These are phyloP conservation scores for Micrasema minimum DNA, from an alignment of 1,140 invertebrate species.

Conservation along the genomic window DNA sequence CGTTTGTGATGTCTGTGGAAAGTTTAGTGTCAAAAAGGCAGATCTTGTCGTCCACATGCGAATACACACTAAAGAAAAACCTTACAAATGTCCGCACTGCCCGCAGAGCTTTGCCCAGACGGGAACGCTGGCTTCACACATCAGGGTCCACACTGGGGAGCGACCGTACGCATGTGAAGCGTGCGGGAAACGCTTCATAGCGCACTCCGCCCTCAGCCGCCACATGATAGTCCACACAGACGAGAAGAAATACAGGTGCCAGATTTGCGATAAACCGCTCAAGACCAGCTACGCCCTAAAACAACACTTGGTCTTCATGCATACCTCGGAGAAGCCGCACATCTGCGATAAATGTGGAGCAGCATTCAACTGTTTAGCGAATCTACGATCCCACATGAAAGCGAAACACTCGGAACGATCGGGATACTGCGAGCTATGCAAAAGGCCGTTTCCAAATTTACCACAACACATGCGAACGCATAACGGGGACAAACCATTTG, in stretches of 20 bases:
- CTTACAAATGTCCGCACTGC: slow-evolving; percentile 42
- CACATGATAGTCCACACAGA: slow-evolving; percentile 58
- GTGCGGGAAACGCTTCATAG: slow-evolving; percentile 71
- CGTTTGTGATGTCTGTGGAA: slow-evolving; percentile 46
- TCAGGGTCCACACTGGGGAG: slow-evolving; percentile 79
- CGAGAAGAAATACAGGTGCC: slow-evolving; percentile 58
- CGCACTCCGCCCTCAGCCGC: slow-evolving; percentile 4
- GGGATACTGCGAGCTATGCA: slow-evolving; percentile 60
- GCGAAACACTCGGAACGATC: slow-evolving; percentile 63
- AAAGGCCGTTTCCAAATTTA: slow-evolving; percentile 60
- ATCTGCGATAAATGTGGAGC: slow-evolving; percentile 67
- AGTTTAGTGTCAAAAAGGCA: slow-evolving; percentile 10
- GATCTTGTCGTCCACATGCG: slow-evolving; percentile 42
- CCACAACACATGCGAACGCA: slow-evolving; percentile 73
- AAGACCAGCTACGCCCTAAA: slow-evolving; percentile 59
- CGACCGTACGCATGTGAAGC: slow-evolving; percentile 79
- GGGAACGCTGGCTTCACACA: slow-evolving; percentile 21
- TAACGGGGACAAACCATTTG: slow-evolving; percentile 75
- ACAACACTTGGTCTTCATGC: slow-evolving; percentile 55
- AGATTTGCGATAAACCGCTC: slow-evolving; percentile 58
- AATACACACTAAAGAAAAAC: slow-evolving; percentile 46
- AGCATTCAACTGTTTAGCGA: slow-evolving; percentile 69
- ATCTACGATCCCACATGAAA: slow-evolving; percentile 62
- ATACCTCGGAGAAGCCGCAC: slow-evolving; percentile 52
- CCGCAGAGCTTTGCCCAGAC: slow-evolving; percentile 53